A percentile compares a stretch with the other conserved stretches of the same genome.
Conservation (phyloP, 2,888 invertebrate species). For the Caenorhabditis zanzibari region DNA sequence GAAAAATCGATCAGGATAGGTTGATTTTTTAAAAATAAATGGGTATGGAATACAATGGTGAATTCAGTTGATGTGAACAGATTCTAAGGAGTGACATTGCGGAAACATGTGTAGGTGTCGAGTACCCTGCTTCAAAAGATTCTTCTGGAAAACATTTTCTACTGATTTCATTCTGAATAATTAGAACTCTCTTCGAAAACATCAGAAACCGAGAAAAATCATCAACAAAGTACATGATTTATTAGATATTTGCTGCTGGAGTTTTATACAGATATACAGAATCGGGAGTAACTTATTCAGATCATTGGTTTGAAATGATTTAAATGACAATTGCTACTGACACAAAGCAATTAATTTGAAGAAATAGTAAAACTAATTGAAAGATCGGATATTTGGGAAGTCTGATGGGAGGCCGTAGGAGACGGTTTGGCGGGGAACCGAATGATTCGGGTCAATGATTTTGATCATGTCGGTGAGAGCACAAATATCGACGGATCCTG, state of each 20-base stretch:
- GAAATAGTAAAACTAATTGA: not conserved
- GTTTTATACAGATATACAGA: not conserved
- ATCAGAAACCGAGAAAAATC: not conserved
- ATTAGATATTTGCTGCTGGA: not conserved
- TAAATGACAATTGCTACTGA: not conserved
- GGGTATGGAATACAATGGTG: too few species aligned
- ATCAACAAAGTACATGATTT: not conserved
- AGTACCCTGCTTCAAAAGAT: too few species aligned
- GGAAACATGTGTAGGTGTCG: too few species aligned
- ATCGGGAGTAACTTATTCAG: slow-evolving; percentile 7
- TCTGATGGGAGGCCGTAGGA: not conserved
- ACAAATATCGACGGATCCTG: not conserved
- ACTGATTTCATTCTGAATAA: too few species aligned
- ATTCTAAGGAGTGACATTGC: too few species aligned
- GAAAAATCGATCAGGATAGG: too few species aligned
- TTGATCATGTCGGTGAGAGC: not conserved
- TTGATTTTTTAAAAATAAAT: too few species aligned
- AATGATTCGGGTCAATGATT: too few species aligned
- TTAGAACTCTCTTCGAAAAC: too few species aligned
- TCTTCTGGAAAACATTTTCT: too few species aligned
- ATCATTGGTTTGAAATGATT: not conserved
- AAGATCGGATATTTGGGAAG: not conserved
- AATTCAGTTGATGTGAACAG: too few species aligned
- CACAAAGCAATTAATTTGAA: not conserved
- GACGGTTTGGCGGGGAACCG: not conserved